phyloP scores from a whole-genome alignment of 2,113 vertebrate species.

The Aptenodytes patagonicus region DNA sequence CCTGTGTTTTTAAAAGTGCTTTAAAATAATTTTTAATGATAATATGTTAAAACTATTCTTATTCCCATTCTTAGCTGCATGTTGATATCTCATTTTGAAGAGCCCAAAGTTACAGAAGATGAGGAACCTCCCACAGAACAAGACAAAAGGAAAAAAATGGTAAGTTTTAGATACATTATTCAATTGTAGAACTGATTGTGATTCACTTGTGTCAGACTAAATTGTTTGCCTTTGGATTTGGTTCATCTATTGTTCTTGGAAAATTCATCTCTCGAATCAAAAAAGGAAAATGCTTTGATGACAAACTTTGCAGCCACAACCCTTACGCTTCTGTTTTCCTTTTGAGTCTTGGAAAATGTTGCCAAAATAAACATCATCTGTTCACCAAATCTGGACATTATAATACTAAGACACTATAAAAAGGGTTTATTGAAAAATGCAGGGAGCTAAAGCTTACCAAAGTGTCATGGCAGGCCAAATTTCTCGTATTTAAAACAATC shows the following conservation, averaged over 20 bases:
- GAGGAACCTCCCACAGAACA: constrained; percentile 96
- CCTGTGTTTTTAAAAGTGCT: background rate
- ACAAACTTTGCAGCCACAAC: background rate
- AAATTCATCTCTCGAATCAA: background rate
- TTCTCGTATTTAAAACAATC: background rate
- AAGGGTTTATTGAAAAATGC: background rate
- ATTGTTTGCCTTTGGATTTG: background rate
- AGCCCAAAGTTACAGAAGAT: constrained; percentile 87
- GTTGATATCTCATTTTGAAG: constrained; percentile 91
- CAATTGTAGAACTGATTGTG: background rate
- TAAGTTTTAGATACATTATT: constrained; percentile 61
- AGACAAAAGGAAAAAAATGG: constrained; percentile 95
- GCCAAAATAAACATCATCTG: background rate
- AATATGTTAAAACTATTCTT: background rate
- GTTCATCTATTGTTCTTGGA: background rate
- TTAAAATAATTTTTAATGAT: background rate
- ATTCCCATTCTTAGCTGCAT: constrained; percentile 82
- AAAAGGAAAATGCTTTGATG: background rate
- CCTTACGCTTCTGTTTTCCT: background rate
- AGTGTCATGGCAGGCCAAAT: background rate
- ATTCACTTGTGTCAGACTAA: background rate
- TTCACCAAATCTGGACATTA: background rate
- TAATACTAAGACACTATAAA: background rate
- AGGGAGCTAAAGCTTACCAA: background rate
- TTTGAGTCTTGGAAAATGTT: background rate